Conservation (phyloP, 2,113 vertebrate species). For the Holacanthus passer region DNA sequence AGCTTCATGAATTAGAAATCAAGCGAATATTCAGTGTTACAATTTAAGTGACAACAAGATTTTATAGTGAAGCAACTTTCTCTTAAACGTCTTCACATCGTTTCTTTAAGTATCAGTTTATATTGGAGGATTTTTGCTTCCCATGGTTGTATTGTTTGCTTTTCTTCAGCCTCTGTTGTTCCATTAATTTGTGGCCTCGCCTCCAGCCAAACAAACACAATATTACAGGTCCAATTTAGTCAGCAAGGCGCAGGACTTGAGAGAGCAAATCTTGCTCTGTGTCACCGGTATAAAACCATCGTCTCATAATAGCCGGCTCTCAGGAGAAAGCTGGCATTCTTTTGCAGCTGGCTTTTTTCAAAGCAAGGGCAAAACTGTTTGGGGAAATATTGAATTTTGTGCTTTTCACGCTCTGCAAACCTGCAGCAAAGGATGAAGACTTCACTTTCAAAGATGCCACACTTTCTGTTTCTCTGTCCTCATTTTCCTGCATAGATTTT, state of each 20-base stretch:
- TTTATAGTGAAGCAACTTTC: neutral
- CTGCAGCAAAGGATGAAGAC: conserved; percentile 22
- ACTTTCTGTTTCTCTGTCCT: conserved; percentile 9
- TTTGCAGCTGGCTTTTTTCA: conserved; percentile 9
- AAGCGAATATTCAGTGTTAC: neutral
- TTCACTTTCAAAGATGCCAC: conserved; percentile 35
- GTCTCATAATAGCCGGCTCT: conserved; percentile 36
- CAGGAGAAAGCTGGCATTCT: conserved; percentile 22
- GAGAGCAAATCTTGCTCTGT: conserved; percentile 18
- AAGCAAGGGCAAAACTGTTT: conserved; percentile 35
- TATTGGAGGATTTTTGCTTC: neutral
- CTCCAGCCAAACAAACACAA: conserved; percentile 38
- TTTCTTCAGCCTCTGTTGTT: neutral
- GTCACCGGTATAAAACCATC: conserved; percentile 9
- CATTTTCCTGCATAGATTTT: conserved; percentile 12
- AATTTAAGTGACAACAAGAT: neutral
- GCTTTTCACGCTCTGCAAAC: conserved; percentile 38
- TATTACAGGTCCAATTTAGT: conserved; percentile 29
- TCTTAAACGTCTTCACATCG: neutral
- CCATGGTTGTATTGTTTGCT: conserved; percentile 3
- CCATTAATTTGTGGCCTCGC: conserved; percentile 25
- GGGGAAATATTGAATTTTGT: conserved; percentile 23
- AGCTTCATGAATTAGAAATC: neutral
- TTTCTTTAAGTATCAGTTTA: neutral
- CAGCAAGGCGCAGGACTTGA: neutral